Percentiles rank a stretch among this genome's conserved stretches.
Evolutionary conservation across 2,113 vertebrate species (phyloP).

Genomic region (Ciconia maguari): DNA sequence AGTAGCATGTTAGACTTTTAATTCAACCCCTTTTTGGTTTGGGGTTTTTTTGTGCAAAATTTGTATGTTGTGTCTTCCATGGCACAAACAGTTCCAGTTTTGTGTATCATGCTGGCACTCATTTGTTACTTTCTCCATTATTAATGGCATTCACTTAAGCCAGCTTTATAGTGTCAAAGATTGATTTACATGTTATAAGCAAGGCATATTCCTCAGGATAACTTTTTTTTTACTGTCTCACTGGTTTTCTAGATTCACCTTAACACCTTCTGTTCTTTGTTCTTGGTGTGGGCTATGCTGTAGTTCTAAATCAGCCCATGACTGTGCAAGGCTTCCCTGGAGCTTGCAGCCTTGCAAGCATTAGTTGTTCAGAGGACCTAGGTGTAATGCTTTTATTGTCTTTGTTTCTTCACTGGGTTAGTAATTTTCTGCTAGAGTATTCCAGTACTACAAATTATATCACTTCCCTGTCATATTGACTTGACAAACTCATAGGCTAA

Average conservation of each 20-base stretch:
- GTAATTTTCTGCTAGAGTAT: neutral
- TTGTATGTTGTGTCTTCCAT: neutral
- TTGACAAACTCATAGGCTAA: neutral
- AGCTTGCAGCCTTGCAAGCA: neutral
- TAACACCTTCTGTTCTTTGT: neutral
- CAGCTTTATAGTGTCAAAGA: neutral
- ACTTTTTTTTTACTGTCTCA: neutral
- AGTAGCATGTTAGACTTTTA: neutral
- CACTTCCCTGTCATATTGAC: neutral
- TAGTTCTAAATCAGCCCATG: neutral
- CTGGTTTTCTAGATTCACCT: neutral
- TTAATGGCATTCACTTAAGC: neutral
- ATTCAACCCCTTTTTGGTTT: fast-evolving
- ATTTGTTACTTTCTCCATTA: neutral
- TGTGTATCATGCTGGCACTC: neutral
- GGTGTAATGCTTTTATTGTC: neutral
- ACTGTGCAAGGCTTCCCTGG: neutral
- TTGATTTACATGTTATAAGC: neutral
- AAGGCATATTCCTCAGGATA: neutral
- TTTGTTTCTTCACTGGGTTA: neutral
- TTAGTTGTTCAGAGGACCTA: neutral
- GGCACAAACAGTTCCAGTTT: neutral
- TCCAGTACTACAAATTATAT: neutral
- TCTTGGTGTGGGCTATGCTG: neutral
- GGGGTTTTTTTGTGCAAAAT: neutral